Evolutionary conservation across 1,140 invertebrate species (phyloP), one percentile per base, ranked within the genome.

Genomic region (Liolophura sinensis): DNA sequence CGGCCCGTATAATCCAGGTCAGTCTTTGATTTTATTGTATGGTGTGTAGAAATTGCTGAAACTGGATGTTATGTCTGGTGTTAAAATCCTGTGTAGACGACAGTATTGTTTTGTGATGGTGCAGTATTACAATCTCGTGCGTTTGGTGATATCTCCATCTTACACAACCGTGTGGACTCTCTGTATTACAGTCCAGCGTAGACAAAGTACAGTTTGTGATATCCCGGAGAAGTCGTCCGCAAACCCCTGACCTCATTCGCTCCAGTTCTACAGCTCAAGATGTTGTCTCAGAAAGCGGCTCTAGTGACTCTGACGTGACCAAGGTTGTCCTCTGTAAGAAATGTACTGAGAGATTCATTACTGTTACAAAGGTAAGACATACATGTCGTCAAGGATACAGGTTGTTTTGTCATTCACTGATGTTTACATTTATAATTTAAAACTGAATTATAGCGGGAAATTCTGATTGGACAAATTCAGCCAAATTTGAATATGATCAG

Each of bases 1-100:
- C 87, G 62, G 86, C 85, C 40, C 63, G 78, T 61, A 73, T 87
- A 31, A 87, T 87, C 65, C 83, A 86, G 78, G 85, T 86, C 71
- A 60, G 51, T 60, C 31, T 7, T 18, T 6, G 16, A 52, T 9
- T 18, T 68, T 18, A 20, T 20, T 12, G 27, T 60, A 18, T 61
- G 58, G 22, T 18, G 15, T 47, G n/a, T n/a, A n/a, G n/a, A n/a
- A n/a, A n/a, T n/a, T n/a, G 9, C 31, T 3, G 31, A 5, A 40
- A 9, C 31, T 40, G 31, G 3, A 9, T 40, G 31, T 40, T 40
- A 40, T 40, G 31, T 40, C 3, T 9, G 31, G 31, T 40, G 31
- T 40, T 40, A 40, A 40, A n/a, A n/a, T 40, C 31, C 31, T 5
- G 31, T 40, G 31, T 40, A 40, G 31, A 40, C 3, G 31, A 40